These are phyloP conservation scores for Dolichopus griseipennis DNA, from an alignment of 2,888 invertebrate species.

Conservation along the genomic window DNA sequence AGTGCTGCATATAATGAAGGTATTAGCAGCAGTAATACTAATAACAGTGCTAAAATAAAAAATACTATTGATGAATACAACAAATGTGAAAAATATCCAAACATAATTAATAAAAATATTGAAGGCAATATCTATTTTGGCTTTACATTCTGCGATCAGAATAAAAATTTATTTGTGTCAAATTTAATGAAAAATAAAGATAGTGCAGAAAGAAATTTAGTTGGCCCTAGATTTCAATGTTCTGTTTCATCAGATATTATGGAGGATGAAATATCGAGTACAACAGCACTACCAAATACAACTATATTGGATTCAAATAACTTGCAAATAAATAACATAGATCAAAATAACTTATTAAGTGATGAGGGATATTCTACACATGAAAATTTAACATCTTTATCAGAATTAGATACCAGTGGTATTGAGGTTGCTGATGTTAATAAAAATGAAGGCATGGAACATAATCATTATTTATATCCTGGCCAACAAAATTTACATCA, in stretches of 20 bases:
- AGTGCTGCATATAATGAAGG: slow-evolving; percentile 25
- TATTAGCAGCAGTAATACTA: slow-evolving; percentile 16
- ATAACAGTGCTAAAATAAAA: slow-evolving; percentile 13
- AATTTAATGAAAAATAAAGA: neutral
- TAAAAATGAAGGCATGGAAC: slow-evolving; percentile 17
- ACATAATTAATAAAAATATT: neutral
- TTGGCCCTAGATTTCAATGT: slow-evolving; percentile 11
- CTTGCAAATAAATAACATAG: neutral
- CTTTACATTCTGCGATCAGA: too few species aligned
- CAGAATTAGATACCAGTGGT: slow-evolving; percentile 15
- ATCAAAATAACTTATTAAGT: slow-evolving; percentile 8
- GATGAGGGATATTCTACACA: slow-evolving; percentile 20
- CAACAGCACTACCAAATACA: neutral
- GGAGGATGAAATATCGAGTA: slow-evolving; percentile 8
- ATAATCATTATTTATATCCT: slow-evolving; percentile 13
- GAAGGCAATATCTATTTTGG: too few species aligned
- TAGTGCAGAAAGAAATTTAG: slow-evolving; percentile 9
- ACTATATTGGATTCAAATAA: neutral
- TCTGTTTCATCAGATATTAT: slow-evolving; percentile 13
- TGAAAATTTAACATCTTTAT: slow-evolving; percentile 17
- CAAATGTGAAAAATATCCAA: slow-evolving; percentile 18
- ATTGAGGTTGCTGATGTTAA: slow-evolving; percentile 9
- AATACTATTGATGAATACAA: slow-evolving; percentile 11
- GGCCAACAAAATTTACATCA: slow-evolving; percentile 11
- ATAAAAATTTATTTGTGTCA: neutral